Conservation (phyloP, 2,797 vertebrate species). For the Ctenochaetus hawaiiensis region DNA sequence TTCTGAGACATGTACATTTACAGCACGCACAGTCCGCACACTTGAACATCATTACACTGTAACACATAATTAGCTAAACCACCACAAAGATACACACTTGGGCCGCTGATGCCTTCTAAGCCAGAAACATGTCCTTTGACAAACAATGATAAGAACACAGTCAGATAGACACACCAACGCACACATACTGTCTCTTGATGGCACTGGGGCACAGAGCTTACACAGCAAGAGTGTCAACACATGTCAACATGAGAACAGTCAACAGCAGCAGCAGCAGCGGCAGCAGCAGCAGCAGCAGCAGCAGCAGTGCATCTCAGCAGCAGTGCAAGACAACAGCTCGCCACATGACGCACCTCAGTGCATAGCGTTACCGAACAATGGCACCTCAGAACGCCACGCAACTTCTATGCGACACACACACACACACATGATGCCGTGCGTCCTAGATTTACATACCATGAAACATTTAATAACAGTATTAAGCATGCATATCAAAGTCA, state of each 20-base stretch:
- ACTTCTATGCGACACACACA: slow-evolving; percentile 19
- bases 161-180: slow-evolving; percentile 7
- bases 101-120: slow-evolving; percentile 26
- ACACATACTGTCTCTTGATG: slow-evolving; percentile 43
- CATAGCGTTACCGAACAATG: slow-evolving; percentile 60
- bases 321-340: slow-evolving; percentile 64
- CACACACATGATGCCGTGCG: background rate
- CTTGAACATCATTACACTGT: slow-evolving; percentile 1
- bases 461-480: background rate
- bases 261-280: slow-evolving; percentile 49
- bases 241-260: slow-evolving; percentile 70
- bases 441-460: background rate
- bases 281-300: slow-evolving; percentile 34
- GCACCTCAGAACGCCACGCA: slow-evolving; percentile 34
- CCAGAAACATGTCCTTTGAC: slow-evolving; percentile 39
- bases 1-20: background rate
- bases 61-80: slow-evolving; percentile 10
- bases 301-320: slow-evolving; percentile 61
- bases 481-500: slow-evolving; percentile 22
- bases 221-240: slow-evolving; percentile 79
- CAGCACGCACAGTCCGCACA: slow-evolving; percentile 1
- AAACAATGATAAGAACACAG: slow-evolving; percentile 44
- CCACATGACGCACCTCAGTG: slow-evolving; percentile 74
- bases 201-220: slow-evolving; percentile 61
- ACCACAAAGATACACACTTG: slow-evolving; percentile 6